These are phyloP conservation scores for Actenoides hombroni DNA, from an alignment of 2,113 vertebrate genomes.

Conservation along the genomic window DNA sequence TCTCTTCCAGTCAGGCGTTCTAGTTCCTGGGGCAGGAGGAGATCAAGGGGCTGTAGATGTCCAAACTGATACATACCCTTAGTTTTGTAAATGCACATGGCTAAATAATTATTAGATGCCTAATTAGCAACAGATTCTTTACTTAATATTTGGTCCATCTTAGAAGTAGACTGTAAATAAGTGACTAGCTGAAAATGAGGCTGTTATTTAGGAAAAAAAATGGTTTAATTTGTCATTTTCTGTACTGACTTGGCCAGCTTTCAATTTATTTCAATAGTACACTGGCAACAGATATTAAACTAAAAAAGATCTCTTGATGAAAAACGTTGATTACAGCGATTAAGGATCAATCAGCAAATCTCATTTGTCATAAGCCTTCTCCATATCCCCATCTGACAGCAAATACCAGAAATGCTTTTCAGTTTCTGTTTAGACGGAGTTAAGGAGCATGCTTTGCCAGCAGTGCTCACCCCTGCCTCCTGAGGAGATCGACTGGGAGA, in stretches of 20 bases:
- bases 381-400: not conserved
- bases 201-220: not conserved
- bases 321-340: not conserved
- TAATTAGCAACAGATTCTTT: not conserved
- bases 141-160: not conserved
- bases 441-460: not conserved
- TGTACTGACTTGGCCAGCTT: not conserved
- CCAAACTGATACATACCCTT: not conserved
- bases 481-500: not conserved
- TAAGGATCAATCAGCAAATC: not conserved
- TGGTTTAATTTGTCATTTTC: not conserved
- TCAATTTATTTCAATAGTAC: not conserved
- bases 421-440: not conserved
- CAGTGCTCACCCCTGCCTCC: rapidly evolving
- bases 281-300: not conserved
- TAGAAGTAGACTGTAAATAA: not conserved
- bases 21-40: not conserved
- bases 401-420: not conserved
- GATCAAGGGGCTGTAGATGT: not conserved
- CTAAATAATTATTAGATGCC: not conserved
- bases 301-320: not conserved
- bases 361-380: not conserved
- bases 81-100: not conserved
- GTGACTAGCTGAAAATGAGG: not conserved
- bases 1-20: not conserved